Base-by-base conservation (phyloP, 2,888 invertebrate genomes). In the Phorcus lineatus region DNA sequence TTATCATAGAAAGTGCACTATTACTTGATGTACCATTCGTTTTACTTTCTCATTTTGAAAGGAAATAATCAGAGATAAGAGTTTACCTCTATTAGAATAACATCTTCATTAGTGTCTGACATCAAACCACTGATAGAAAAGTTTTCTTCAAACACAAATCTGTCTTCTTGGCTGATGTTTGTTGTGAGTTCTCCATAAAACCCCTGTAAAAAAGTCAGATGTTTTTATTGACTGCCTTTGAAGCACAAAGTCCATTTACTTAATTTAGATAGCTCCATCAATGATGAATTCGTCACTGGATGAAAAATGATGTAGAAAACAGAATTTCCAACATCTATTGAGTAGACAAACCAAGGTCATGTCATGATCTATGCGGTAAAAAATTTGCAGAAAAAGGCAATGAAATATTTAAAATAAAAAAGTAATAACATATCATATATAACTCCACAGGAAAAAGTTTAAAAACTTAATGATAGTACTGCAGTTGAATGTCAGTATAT, bases 131-230 rank as follows among this genome's bases (percentile, higher is more conserved):
- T 22, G 2, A 4, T 19, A 19, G 17, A 19, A 52, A n/a, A n/a
- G n/a, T 16, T n/a, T 22, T 40, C 47, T 22, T 24, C 22, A 17
- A 22, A 40, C n/a, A 19, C 13, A 3, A 22, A 24, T 3, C 24
- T 17, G 24, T 53, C 52, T 19, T n/a, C 9, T 52, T 40, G 47
- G 40, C 47, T 47, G 1, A 47, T 47, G 74, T 74, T 74, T 74
- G 74, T 52, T 13, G 74, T 3, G 13, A 74, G 52, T 52, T 74
- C 74, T 47, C 47, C 40, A 47, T 74, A 17, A 74, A 74, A 74
- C 0, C 74, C 74, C 77, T 62, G 47, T 36, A 62, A 22, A 19
- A 19, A 36, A 57, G 16, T 16, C 9, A 6, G 11, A 13, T 47
- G 47, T 11, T 47, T 6, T 6, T 13, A 47, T 47, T 47, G 4